Percentiles rank a stretch among this genome's conserved stretches.
phyloP scores from a whole-genome alignment of 1,140 invertebrate genomes.

The Drosophila rufa region DNA sequence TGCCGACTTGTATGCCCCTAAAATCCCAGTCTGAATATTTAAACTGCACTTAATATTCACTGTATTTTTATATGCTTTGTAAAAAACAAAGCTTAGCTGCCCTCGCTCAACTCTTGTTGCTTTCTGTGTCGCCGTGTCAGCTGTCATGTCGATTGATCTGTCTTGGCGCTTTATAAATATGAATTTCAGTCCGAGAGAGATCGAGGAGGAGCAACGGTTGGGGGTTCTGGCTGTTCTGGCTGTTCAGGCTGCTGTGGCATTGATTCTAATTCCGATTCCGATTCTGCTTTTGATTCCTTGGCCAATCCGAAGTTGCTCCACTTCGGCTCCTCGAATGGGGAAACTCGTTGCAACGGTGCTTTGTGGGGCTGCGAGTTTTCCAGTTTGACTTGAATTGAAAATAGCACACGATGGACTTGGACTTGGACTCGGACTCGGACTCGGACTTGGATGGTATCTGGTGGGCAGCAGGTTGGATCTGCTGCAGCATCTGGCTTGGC shows the following conservation, averaged over 20 bases:
- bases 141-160: conserved; percentile 74
- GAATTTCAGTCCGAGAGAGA: conserved; percentile 30
- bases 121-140: conserved; percentile 55
- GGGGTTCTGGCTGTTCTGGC: conserved; percentile 4
- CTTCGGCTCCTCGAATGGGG: conserved; percentile 50
- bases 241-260: conserved; percentile 8
- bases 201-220: background rate
- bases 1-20: too few species aligned
- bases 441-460: conserved; percentile 5
- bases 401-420: conserved; percentile 33
- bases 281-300: conserved; percentile 50
- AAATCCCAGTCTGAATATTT: too few species aligned
- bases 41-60: too few species aligned
- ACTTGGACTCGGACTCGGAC: conserved; percentile 7
- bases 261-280: conserved; percentile 18
- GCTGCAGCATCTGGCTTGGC: conserved; percentile 29
- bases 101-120: conserved; percentile 20
- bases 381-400: conserved; percentile 57
- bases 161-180: conserved; percentile 63
- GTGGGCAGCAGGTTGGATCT: background rate
- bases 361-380: conserved; percentile 37
- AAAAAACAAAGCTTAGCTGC: background rate
- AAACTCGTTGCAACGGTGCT: conserved; percentile 72
- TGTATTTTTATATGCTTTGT: too few species aligned
- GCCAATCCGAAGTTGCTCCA: conserved; percentile 54